phyloP scores from a whole-genome alignment of 2,113 vertebrate genomes.

The Loxodonta africana region DNA sequence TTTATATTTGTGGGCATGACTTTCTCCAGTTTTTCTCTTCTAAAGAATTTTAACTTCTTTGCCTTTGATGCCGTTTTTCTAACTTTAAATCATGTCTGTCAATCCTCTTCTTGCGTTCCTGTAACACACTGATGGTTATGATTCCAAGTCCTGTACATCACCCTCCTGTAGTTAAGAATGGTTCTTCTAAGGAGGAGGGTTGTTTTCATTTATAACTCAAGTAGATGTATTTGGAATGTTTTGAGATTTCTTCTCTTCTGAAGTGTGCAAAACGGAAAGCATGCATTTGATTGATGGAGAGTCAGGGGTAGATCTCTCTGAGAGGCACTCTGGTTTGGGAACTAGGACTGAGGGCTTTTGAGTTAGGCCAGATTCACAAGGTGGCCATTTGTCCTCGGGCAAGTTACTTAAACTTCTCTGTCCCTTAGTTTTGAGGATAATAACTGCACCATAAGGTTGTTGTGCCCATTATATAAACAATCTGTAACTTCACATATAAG shows the following conservation, averaged over 20 bases:
- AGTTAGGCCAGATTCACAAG: background rate
- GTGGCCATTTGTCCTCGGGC: background rate
- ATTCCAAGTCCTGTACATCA: background rate
- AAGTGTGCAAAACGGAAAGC: background rate
- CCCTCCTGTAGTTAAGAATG: background rate
- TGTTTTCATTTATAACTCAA: background rate
- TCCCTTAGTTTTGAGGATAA: slow-evolving; percentile 14
- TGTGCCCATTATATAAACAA: background rate
- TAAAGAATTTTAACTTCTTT: background rate
- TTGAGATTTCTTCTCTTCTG: background rate
- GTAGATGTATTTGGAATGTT: background rate
- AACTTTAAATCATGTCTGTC: background rate
- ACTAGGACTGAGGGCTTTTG: background rate
- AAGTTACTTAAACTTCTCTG: background rate
- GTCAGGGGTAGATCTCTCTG: background rate
- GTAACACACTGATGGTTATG: background rate
- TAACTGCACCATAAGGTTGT: background rate
- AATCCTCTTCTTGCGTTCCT: background rate
- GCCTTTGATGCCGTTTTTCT: background rate
- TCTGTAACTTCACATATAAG: background rate
- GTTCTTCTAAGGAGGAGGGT: background rate
- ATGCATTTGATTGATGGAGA: background rate
- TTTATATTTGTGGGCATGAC: background rate
- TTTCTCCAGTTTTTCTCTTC: background rate
- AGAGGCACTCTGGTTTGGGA: background rate